Evolutionary conservation across 2,113 vertebrate genomes (phyloP), one percentile per base, ranked within the genome.

Genomic region (Ivindomyrus marchei): DNA sequence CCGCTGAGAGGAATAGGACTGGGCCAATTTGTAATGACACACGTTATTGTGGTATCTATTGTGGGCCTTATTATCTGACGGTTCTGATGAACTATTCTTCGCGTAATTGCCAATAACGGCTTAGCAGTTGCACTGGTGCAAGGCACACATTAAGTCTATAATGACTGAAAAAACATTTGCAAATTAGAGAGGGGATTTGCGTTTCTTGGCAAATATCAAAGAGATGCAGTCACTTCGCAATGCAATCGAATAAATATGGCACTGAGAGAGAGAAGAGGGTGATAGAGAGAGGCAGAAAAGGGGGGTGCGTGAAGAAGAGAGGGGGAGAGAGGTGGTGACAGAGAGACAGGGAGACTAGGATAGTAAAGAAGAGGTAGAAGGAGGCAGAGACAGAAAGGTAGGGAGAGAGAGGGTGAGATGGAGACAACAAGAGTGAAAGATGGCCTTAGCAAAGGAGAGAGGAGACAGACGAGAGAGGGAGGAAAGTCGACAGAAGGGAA

Each of bases 121-220:
- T 88, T 85, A 52, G 66, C 90, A 77, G 83, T 66, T 88, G 50
- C 47, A 87, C 31, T 49, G 83, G 70, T 17, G 56, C 4, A 66
- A 66, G 50, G 85, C 53, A 36, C 31, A 39, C 83, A 90, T 56
- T 66, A 47, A 53, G 53, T 47, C 56, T 52, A 88, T 87, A 66
- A 88, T 77, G 88, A 89, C 70, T 83, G 70, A 52, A 83, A 89
- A 83, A 46, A 52, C 80, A 85, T 62, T 89, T 47, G 39, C 50
- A 89, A 84, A 89, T 89, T 85, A 85, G 80, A 89, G 80, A 70
- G 47, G 49, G 52, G 50, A 89, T 53, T 89, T 89, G 45, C 47
- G 24, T 89, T 89, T 49, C 66, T 77, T 89, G 62, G 66, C 70
- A 52, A 50, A 50, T 80, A 83, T 47, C 47, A 52, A 89, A 89